Conservation (phyloP, 2,888 invertebrate species). For the Drosophila dives region DNA sequence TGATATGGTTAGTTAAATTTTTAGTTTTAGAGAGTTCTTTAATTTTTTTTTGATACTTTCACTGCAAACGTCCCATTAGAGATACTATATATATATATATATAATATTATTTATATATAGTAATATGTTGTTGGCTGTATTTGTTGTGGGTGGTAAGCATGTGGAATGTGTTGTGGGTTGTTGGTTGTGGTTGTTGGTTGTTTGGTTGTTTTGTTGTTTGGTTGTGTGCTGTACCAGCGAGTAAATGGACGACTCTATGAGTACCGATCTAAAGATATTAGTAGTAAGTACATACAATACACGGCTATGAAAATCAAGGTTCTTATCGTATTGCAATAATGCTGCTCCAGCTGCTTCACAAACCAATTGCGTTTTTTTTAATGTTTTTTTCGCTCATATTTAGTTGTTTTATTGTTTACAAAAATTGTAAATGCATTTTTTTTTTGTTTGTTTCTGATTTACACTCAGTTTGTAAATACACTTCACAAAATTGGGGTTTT, state of each 20-base stretch:
- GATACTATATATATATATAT: constrained; percentile 12
- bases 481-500: constrained; percentile 37
- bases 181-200: constrained; percentile 15
- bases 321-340: constrained; percentile 23
- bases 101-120: not conserved
- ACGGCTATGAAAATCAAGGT: constrained; percentile 23
- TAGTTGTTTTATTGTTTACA: constrained; percentile 62
- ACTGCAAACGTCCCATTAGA: constrained; percentile 20
- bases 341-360: constrained; percentile 14
- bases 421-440: constrained; percentile 63
- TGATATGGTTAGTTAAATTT: constrained; percentile 58
- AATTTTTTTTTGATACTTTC: constrained; percentile 1
- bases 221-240: constrained; percentile 11
- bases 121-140: constrained; percentile 12
- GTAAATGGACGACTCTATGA: constrained; percentile 53
- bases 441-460: constrained; percentile 45
- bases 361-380: constrained; percentile 44
- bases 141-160: constrained; percentile 8
- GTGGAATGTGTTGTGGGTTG: constrained; percentile 42
- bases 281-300: not conserved
- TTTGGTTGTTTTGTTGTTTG: not conserved
- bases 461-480: constrained; percentile 40
- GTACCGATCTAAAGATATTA: constrained; percentile 30
- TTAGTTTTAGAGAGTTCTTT: constrained; percentile 21
- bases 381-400: constrained; percentile 51